These are phyloP conservation scores for Auanema sp. DNA, from an alignment of 2,888 invertebrate species.

Conservation along the genomic window DNA sequence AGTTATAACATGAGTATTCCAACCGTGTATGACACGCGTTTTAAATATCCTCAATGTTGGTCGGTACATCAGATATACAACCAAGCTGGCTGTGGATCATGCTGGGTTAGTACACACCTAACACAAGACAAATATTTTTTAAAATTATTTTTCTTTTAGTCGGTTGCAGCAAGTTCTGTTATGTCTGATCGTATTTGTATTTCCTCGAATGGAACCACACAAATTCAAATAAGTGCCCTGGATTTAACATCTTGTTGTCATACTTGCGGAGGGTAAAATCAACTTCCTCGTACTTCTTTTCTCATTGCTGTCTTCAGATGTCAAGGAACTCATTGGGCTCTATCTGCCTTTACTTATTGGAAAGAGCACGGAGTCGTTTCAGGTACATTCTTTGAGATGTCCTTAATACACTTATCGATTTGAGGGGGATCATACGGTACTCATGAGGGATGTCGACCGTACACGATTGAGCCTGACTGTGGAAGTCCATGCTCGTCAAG, in stretches of 20 bases:
- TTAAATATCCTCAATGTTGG: constrained; percentile 57
- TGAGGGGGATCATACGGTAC: constrained; percentile 20
- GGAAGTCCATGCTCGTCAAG: constrained; percentile 22
- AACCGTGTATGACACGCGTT: constrained; percentile 62
- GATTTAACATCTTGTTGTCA: constrained; percentile 65
- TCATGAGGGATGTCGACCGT: constrained; percentile 26
- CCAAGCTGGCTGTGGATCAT: constrained; percentile 48
- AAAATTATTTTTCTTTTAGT: constrained; percentile 20
- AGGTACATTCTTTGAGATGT: constrained; percentile 8
- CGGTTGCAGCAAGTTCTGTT: constrained; percentile 39
- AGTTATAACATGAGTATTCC: constrained; percentile 46
- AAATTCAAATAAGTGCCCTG: constrained; percentile 64
- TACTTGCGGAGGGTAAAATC: constrained; percentile 60
- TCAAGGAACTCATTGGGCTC: constrained; percentile 45
- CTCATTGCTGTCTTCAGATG: constrained; percentile 52
- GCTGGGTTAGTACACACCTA: constrained; percentile 30
- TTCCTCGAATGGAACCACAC: constrained; percentile 60
- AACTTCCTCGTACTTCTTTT: constrained; percentile 43
- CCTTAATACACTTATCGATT: neutral
- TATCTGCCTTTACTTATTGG: constrained; percentile 45
- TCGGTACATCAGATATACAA: constrained; percentile 33
- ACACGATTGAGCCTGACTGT: constrained; percentile 19
- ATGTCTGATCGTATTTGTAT: constrained; percentile 65
- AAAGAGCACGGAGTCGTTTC: constrained; percentile 40
- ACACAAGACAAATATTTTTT: neutral